Conservation (phyloP, 2,113 vertebrate genomes). For the Falco punctatus region DNA sequence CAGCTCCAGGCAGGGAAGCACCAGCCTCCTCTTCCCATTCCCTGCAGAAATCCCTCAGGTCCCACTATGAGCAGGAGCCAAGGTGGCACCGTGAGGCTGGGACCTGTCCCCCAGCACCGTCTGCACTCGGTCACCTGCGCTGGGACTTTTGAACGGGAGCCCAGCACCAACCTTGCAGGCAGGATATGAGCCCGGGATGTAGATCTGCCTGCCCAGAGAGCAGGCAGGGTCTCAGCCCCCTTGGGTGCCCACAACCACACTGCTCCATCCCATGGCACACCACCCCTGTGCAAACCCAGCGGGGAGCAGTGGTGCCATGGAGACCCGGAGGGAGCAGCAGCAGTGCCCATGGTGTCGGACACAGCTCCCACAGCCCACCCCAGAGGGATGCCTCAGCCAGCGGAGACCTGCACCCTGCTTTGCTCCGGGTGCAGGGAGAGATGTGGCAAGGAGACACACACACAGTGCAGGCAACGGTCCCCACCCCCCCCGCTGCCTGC, state of each 20-base stretch:
- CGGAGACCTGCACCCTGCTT: background rate
- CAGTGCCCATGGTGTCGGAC: accelerated
- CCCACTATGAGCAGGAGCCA: background rate
- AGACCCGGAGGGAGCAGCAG: background rate
- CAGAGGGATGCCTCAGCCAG: background rate
- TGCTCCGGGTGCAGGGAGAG: background rate
- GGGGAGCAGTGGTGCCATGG: background rate
- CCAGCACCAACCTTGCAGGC: background rate
- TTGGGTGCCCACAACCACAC: background rate
- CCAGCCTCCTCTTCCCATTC: background rate
- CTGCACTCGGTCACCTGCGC: background rate
- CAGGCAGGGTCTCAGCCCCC: background rate
- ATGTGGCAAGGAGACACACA: background rate
- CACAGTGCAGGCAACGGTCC: background rate
- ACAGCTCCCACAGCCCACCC: background rate
- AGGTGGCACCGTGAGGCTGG: background rate
- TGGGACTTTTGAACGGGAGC: background rate
- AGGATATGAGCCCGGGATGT: background rate
- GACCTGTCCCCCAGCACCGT: background rate
- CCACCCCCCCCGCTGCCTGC: background rate
- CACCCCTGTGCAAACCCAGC: background rate
- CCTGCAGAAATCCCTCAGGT: background rate
- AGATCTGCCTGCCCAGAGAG: background rate
- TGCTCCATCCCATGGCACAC: background rate
- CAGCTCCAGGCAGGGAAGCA: background rate